Evolutionary conservation across 2,797 vertebrate genomes (phyloP).

Genomic region (Nasua narica): DNA sequence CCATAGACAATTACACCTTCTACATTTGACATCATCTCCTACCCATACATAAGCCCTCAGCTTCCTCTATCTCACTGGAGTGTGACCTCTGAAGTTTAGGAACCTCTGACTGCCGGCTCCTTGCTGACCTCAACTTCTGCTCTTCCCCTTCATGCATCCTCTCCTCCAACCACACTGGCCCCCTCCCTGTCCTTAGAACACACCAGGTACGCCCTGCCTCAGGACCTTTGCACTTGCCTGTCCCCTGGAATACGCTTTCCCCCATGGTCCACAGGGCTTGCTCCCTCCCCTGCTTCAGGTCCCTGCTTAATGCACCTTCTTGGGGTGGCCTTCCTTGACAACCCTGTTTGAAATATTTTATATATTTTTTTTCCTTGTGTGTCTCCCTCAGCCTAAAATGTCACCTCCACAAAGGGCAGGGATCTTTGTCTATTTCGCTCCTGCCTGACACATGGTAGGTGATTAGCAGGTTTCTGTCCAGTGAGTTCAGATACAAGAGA

Average conservation of each 20-base stretch:
- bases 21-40: neutral
- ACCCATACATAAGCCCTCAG: neutral
- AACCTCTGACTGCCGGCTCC: neutral
- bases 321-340: neutral
- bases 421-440: neutral
- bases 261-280: fast-evolving
- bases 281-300: neutral
- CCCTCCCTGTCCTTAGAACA: neutral
- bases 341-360: neutral
- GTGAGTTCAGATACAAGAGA: neutral
- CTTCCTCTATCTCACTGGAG: neutral
- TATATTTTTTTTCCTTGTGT: neutral
- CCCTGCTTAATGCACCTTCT: neutral
- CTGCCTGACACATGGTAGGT: neutral
- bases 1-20: neutral
- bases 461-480: neutral
- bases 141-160: neutral
- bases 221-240: neutral
- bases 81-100: neutral
- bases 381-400: neutral
- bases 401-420: neutral
- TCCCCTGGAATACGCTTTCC: fast-evolving
- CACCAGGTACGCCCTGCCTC: neutral
- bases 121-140: neutral
- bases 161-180: neutral